Percentiles rank a stretch among this genome's conserved stretches.
phyloP scores from a whole-genome alignment of 2,797 vertebrate genomes.

The Spinus pinus region DNA sequence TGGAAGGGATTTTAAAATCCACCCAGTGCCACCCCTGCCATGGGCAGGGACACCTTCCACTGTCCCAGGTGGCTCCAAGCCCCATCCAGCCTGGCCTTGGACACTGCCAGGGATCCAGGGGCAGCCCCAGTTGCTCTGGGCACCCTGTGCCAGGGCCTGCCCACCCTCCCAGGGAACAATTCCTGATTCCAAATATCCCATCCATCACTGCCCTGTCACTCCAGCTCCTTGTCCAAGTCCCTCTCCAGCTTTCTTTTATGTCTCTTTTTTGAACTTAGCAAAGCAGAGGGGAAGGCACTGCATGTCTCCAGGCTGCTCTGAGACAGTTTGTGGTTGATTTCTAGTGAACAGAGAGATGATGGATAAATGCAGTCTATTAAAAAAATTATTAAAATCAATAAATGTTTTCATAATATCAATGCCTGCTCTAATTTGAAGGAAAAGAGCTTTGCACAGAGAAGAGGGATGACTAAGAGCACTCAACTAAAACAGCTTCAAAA shows the following conservation, averaged over 20 bases:
- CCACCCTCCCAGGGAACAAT: accelerated
- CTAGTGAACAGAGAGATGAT: not conserved
- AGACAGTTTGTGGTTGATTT: not conserved
- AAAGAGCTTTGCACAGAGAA: not conserved
- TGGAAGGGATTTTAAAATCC: not conserved
- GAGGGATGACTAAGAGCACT: not conserved
- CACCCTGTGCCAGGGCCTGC: not conserved
- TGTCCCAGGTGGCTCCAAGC: accelerated
- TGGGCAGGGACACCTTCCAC: not conserved
- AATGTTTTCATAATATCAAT: not conserved
- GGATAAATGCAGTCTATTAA: not conserved
- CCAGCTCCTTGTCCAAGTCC: not conserved
- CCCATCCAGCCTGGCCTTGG: accelerated
- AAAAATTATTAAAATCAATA: not conserved
- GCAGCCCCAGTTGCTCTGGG: not conserved
- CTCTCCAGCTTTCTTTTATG: not conserved
- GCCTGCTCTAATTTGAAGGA: not conserved
- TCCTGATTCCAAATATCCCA: not conserved
- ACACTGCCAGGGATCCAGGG: not conserved
- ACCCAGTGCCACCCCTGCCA: not conserved
- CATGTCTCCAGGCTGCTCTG: not conserved
- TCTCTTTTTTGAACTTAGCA: not conserved
- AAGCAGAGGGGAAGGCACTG: not conserved
- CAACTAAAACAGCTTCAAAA: not conserved
- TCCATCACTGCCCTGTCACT: accelerated